These are phyloP conservation scores for Sebastes glaucus DNA, from an alignment of 2,797 vertebrate species.

Conservation along the genomic window DNA sequence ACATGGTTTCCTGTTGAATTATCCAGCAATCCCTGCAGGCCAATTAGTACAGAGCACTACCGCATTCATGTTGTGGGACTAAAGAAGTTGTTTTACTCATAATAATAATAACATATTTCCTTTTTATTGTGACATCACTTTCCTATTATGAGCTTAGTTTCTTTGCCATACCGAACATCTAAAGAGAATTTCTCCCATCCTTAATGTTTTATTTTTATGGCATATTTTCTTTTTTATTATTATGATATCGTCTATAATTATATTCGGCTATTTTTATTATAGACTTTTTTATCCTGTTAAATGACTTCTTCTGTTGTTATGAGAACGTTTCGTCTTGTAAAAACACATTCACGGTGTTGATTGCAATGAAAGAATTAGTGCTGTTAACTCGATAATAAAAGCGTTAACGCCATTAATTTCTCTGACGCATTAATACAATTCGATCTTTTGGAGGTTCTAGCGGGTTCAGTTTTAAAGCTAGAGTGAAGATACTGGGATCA, in stretches of 20 bases:
- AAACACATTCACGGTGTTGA: background rate
- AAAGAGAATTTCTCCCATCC: background rate
- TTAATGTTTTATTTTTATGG: background rate
- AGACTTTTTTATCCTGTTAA: background rate
- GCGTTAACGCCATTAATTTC: too few species aligned
- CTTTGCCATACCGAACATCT: background rate
- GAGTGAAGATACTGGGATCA: too few species aligned
- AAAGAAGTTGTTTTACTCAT: conserved; percentile 26
- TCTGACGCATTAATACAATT: too few species aligned
- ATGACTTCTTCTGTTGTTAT: background rate
- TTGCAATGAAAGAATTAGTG: background rate
- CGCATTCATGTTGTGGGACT: conserved; percentile 3
- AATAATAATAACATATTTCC: background rate
- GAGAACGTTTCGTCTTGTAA: background rate
- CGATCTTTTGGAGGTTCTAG: too few species aligned
- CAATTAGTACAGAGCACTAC: conserved; percentile 30
- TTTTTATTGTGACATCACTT: background rate
- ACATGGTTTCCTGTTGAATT: conserved; percentile 13
- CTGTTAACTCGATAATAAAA: too few species aligned
- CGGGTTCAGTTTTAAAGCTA: too few species aligned
- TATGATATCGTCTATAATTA: background rate
- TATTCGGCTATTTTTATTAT: background rate
- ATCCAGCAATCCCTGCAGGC: conserved; percentile 33
- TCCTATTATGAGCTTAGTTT: too few species aligned
- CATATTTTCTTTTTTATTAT: background rate